phyloP scores from a whole-genome alignment of 2,113 vertebrate species.

The Toxotes chatareus region DNA sequence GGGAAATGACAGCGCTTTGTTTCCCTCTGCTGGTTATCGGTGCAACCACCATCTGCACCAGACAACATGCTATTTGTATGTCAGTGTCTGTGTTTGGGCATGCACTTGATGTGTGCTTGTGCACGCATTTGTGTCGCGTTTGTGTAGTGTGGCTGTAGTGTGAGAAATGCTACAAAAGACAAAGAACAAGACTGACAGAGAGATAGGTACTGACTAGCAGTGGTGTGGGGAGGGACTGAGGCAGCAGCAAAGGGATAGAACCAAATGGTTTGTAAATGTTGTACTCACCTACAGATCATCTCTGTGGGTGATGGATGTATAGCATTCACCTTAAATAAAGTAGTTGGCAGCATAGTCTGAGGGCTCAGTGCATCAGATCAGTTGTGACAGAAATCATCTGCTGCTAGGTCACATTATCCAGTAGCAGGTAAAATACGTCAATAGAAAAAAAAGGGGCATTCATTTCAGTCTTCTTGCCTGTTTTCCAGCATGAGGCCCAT shows the following conservation, averaged over 20 bases:
- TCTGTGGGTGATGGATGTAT: slow-evolving; percentile 52
- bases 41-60: slow-evolving; percentile 42
- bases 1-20: slow-evolving; percentile 66
- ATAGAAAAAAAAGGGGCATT: slow-evolving; percentile 6
- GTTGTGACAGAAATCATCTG: slow-evolving; percentile 61
- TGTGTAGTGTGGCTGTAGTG: neutral
- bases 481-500: slow-evolving; percentile 32
- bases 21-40: slow-evolving; percentile 81
- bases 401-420: slow-evolving; percentile 51
- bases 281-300: slow-evolving; percentile 50
- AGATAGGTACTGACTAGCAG: neutral
- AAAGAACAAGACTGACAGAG: slow-evolving; percentile 8
- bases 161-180: neutral
- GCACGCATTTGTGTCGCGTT: neutral
- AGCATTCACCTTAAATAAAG: slow-evolving; percentile 53
- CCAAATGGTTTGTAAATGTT: slow-evolving; percentile 57
- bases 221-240: neutral
- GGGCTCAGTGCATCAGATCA: slow-evolving; percentile 48
- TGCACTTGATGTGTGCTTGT: neutral
- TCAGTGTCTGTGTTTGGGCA: neutral
- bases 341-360: slow-evolving; percentile 35
- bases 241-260: slow-evolving; percentile 20
- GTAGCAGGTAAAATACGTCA: slow-evolving; percentile 51
- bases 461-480: slow-evolving; percentile 23
- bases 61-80: slow-evolving; percentile 30